Evolutionary conservation across 2,113 vertebrate genomes (phyloP), one percentile per base, ranked within the genome.

Genomic region (Laticauda colubrina): DNA sequence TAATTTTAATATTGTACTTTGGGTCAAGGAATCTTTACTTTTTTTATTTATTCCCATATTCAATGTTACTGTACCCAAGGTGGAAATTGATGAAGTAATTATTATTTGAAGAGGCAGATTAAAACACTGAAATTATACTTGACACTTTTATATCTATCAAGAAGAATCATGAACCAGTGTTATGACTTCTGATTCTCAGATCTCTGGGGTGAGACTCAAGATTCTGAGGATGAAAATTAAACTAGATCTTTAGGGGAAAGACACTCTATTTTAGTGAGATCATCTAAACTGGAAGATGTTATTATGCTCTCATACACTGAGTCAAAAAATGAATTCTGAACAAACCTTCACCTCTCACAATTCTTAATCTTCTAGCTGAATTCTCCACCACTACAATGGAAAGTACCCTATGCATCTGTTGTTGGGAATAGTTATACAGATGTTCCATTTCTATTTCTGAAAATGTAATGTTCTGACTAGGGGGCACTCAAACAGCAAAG

Each of bases 11-110:
- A 87, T 94, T 54, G 94, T 92, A 95, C 95, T 97, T 94, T 96
- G 94, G 90, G 95, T 91, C 94, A 92, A 92, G 94, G 94, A 95
- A 85, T 93, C 89, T 96, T 53, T 96, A 95, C 95, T 95, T 95
- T 94, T 51, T 93, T 91, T 90, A 94, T 96, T 95, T 96, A 96
- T 94, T 96, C 93, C 95, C 94, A 23, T 93, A 92, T 91, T 94
- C 89, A 94, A 94, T 94, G 91, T 90, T 94, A 95, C 93, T 96
- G 95, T 95, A 94, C 61, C 61, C 85, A 95, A 95, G 95, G 57
- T 95, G 85, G 93, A 96, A 91, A 95, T 86, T 91, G 95, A 26
- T 94, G 69, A 93, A 56, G 51, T 75, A 55, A 94, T 11, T 51
- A 45, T 92, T 96, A 94, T 91, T 95, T 94, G 64, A 75, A 12